Evolutionary conservation across 2,113 vertebrate species (phyloP).

Genomic region (Hydropotes inermis): DNA sequence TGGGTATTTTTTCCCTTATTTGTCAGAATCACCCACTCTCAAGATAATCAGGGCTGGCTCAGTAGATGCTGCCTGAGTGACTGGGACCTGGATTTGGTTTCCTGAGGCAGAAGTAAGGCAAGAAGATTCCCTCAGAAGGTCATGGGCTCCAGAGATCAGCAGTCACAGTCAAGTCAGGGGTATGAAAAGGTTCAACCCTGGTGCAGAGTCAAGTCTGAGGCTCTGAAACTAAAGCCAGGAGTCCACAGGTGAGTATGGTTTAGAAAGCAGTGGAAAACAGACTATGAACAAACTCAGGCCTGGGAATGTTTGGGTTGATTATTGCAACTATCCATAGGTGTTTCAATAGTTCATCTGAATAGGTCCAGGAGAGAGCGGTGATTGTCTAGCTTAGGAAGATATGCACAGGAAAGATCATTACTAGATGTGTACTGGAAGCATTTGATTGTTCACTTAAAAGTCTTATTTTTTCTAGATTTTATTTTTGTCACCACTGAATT

Average conservation of each 20-base stretch:
- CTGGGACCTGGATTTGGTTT: background rate
- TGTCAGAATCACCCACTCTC: background rate
- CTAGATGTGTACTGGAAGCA: background rate
- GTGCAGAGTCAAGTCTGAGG: background rate
- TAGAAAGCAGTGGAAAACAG: background rate
- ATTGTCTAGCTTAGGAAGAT: background rate
- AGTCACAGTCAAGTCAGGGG: background rate
- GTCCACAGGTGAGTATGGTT: background rate
- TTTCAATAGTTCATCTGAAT: background rate
- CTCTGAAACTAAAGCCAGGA: background rate
- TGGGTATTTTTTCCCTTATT: background rate
- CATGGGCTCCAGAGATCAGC: background rate
- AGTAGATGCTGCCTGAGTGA: background rate
- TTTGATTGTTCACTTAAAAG: background rate
- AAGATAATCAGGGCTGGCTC: background rate
- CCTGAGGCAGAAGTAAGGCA: background rate
- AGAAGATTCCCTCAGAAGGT: background rate
- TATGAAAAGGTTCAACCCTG: background rate
- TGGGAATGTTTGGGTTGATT: background rate
- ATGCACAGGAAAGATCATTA: background rate
- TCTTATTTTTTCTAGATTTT: background rate
- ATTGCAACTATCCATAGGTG: background rate
- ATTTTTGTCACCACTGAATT: background rate
- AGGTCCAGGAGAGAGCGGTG: background rate
- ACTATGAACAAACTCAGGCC: background rate